A percentile compares a stretch with the other conserved stretches of the same genome.
Evolutionary conservation across 2,113 vertebrate genomes (phyloP).

Genomic region (Semnornis frantzii): DNA sequence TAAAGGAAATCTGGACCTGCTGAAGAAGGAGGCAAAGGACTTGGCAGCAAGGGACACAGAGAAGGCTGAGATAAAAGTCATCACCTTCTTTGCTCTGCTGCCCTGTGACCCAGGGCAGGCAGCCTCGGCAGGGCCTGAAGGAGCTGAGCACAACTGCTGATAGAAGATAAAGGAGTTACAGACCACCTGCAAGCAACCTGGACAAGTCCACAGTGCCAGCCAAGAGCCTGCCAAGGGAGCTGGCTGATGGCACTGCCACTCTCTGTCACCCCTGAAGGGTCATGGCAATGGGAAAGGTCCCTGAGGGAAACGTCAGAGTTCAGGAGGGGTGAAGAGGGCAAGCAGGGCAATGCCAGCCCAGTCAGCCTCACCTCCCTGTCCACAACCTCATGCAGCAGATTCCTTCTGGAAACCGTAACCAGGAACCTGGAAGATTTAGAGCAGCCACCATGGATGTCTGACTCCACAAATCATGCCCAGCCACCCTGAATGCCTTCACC

Average conservation of each 20-base stretch:
- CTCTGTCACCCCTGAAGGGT: not conserved
- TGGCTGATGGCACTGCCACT: conserved; percentile 23
- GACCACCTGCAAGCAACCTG: not conserved
- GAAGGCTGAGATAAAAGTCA: not conserved
- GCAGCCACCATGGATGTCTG: not conserved
- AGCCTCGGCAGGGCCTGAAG: not conserved
- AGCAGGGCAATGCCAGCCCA: not conserved
- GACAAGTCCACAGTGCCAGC: not conserved
- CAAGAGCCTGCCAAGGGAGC: not conserved
- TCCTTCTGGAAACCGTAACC: not conserved
- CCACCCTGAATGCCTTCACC: not conserved
- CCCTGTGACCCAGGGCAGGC: not conserved
- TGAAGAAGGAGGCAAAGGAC: not conserved
- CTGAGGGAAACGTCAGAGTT: not conserved
- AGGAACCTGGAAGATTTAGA: not conserved
- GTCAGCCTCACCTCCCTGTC: not conserved
- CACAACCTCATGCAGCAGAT: not conserved
- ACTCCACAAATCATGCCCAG: not conserved
- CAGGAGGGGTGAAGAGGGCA: not conserved
- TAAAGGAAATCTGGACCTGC: not conserved
- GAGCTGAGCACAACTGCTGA: not conserved
- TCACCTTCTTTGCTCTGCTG: not conserved
- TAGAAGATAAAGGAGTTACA: not conserved
- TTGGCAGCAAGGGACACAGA: not conserved
- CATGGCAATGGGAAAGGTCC: not conserved